Base-by-base conservation (phyloP, 1,140 invertebrate species). In the Choristoneura fumiferana region DNA sequence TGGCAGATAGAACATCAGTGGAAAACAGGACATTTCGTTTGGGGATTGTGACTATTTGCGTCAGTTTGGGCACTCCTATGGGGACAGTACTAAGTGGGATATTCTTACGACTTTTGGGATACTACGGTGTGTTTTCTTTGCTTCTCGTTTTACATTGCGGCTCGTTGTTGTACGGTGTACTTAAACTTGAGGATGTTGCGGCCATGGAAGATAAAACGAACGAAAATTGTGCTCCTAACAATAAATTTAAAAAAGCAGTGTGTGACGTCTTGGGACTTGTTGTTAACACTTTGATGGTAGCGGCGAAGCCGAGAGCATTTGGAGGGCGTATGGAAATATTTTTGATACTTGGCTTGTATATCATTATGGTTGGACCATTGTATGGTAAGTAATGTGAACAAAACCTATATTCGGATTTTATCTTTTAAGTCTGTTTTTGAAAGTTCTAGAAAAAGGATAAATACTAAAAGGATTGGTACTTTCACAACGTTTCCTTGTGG, bases 21-120 rank as follows among this genome's bases (percentile, higher is more conserved):
- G 89, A 92, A 65, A 91, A 91, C 66, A 88, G 92, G 17, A 91
- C 92, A 1, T 90, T 92, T 62, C 84, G 92, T 33, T 80, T 92
- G 43, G 91, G 91, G 6, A 76, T 91, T 6, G 90, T 89, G 0
- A 87, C 89, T 29, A 87, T 91, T 59, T 86, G 89, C 68, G 75
- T 85, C 3, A 90, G 78, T 53, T 76, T 89, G 37, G 87, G 89
- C 12, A 87, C 89, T 17, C 87, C 87, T 0, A 71, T 81, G 0
- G 87, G 87, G n/a, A 88, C 86, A 1, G 84, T 78, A 15, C 58
- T 89, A 13, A 89, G 86, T 71, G 86, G 87, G 9, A 71, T 88
- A 18, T 57, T 86, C 12, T 68, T 86, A 55, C 63, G 67, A 37
- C 54, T 65, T 4, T 35, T 87, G 5, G 87, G 87, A 1, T 89